A percentile compares a stretch with the other conserved stretches of the same genome.
Evolutionary conservation across 2,113 vertebrate genomes (phyloP).

Genomic region (Tor tambroides): DNA sequence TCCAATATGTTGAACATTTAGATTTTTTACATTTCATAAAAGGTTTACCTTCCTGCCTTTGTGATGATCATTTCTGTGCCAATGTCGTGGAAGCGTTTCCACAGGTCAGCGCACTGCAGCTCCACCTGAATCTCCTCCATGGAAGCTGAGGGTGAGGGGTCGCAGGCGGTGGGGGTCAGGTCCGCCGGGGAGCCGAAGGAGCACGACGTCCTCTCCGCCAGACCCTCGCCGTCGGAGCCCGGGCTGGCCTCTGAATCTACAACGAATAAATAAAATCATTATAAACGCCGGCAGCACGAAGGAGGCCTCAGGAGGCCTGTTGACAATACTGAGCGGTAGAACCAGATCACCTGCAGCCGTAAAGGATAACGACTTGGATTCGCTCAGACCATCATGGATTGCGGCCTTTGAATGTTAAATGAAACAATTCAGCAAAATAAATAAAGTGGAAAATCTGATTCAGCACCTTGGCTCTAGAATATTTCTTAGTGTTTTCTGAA

Average conservation of each 20-base stretch:
- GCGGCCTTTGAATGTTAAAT: background rate
- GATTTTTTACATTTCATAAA: constrained; percentile 9
- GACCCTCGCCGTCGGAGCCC: constrained; percentile 89
- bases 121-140: constrained; percentile 99
- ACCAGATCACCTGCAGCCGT: constrained; percentile 66
- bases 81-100: constrained; percentile 99
- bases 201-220: constrained; percentile 92
- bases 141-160: constrained; percentile 80
- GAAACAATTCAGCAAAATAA: background rate
- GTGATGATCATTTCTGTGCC: constrained; percentile 99
- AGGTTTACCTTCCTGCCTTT: constrained; percentile 92
- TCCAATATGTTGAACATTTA: background rate
- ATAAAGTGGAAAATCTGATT: constrained; percentile 4
- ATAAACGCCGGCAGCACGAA: constrained; percentile 59
- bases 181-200: constrained; percentile 89
- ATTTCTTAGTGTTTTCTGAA: background rate
- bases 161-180: constrained; percentile 76
- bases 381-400: background rate
- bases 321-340: constrained; percentile 16
- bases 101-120: constrained; percentile 95
- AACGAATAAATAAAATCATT: constrained; percentile 52
- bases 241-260: constrained; percentile 96
- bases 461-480: background rate
- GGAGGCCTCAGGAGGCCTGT: constrained; percentile 62
- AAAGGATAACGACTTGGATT: constrained; percentile 31